These are phyloP conservation scores for Spermophilus dauricus DNA, from an alignment of 2,113 vertebrate species.

Conservation along the genomic window DNA sequence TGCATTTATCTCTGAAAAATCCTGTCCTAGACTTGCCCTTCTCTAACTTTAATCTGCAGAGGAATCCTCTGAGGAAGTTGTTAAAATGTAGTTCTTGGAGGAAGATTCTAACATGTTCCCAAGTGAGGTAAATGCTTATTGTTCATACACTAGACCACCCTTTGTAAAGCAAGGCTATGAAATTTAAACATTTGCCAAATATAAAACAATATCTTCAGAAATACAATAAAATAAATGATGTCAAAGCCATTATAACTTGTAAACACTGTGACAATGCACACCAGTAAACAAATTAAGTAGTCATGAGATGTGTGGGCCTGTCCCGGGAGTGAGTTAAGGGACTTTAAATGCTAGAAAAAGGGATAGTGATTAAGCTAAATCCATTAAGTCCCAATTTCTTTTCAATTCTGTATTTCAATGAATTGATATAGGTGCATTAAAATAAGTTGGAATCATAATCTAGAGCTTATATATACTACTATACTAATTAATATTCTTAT, in stretches of 20 bases:
- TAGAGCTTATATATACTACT: too few relatives aligned
- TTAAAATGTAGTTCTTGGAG: neutral
- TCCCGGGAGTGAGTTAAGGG: neutral
- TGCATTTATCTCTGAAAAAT: neutral
- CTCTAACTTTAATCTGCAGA: conserved; percentile 11
- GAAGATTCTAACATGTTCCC: neutral
- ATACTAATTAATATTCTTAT: too few relatives aligned
- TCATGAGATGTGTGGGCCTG: neutral
- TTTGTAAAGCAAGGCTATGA: neutral
- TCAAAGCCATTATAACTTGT: neutral
- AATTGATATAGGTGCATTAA: too few relatives aligned
- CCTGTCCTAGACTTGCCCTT: neutral
- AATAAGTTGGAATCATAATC: too few relatives aligned
- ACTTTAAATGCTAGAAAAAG: neutral
- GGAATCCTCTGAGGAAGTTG: neutral
- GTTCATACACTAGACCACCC: neutral
- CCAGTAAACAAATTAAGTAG: neutral
- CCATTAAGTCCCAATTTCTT: too few relatives aligned
- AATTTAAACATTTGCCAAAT: neutral
- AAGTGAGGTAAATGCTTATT: neutral
- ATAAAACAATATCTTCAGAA: neutral
- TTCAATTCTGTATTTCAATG: too few relatives aligned
- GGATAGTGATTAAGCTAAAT: neutral
- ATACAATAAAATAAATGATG: neutral
- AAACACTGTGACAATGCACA: neutral